Evolutionary conservation across 2,888 invertebrate species (phyloP), one percentile per base, ranked within the genome.

Genomic region (Drosophila siamana): DNA sequence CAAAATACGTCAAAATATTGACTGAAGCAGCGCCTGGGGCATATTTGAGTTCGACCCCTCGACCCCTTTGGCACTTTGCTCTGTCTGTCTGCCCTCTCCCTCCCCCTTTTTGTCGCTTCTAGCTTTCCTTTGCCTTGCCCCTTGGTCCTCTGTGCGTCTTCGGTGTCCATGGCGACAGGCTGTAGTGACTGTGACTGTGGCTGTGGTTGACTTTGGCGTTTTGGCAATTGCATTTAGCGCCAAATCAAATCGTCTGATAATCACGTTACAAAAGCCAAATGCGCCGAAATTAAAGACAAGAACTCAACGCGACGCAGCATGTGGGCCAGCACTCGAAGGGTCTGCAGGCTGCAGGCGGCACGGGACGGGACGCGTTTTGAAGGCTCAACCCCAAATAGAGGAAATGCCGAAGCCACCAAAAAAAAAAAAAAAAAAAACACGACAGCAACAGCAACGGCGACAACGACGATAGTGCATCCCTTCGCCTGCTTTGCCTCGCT

Each of bases 181-280:
- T n/a, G n/a, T n/a, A n/a, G n/a, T n/a, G n/a, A n/a, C n/a, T n/a
- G n/a, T 43, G 8, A 22, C 36, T 51, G 73, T 33, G 80, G 76
- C 74, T 75, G 78, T 82, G 73, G 75, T 78, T 89, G 87, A 89
- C 86, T 89, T 86, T 77, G 85, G 75, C 81, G 55, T 55, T 87
- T 86, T 79, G 85, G 81, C 78, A 89, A 88, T 88, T 89, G 82
- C 85, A 90, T 90, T 90, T 88, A 89, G 89, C 89, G 90, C 88
- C 90, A 92, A 92, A 92, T 92, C 91, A 91, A 92, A 92, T 92
- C 91, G 92, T 86, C 89, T 81, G 91, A 91, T 92, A 92, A 92
- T 92, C 92, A 91, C 83, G 91, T 92, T 92, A 92, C 88, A 92
- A 92, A 92, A 91, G 91, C 91, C 90, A 91, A 91, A 88, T 90